Percentiles rank a stretch among this genome's conserved stretches.
phyloP scores from a whole-genome alignment of 1,140 invertebrate genomes.

The Coptotermes formosanus region DNA sequence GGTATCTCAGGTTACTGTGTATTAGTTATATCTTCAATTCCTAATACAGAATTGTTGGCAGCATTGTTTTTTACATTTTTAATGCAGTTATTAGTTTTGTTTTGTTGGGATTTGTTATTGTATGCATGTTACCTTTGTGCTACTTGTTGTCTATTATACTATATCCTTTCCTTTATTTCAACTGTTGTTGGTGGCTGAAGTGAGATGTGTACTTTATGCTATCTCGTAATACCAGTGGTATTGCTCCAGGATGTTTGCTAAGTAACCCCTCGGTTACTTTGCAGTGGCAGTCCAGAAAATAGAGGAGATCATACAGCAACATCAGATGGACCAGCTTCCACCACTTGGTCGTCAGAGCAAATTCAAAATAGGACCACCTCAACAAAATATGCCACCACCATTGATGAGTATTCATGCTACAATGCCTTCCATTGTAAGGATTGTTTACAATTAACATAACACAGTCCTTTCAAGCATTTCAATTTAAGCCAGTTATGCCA shows the following conservation, averaged over 20 bases:
- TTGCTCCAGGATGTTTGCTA: conserved; percentile 10
- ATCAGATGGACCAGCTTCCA: conserved; percentile 33
- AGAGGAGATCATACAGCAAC: conserved; percentile 57
- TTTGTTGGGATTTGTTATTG: too few relatives aligned
- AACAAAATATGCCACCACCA: conserved; percentile 51
- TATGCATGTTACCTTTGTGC: too few relatives aligned
- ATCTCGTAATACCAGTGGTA: not conserved
- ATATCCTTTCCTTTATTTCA: too few relatives aligned
- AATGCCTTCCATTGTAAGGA: conserved; percentile 46
- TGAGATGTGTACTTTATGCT: not conserved
- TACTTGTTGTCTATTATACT: too few relatives aligned
- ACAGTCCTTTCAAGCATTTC: too few relatives aligned
- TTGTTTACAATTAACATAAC: too few relatives aligned
- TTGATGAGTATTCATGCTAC: conserved; percentile 52
- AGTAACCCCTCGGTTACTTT: conserved; percentile 34
- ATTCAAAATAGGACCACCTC: conserved; percentile 42
- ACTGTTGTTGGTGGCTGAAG: not conserved
- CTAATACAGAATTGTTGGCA: too few relatives aligned
- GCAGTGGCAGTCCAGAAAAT: conserved; percentile 61
- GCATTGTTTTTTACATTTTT: too few relatives aligned
- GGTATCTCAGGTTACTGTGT: too few relatives aligned
- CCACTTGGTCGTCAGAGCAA: conserved; percentile 50
- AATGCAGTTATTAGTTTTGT: too few relatives aligned
- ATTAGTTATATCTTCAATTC: too few relatives aligned
- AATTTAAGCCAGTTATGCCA: too few relatives aligned